Evolutionary conservation across 2,797 vertebrate genomes (phyloP).

Genomic region (Helarctos malayanus): DNA sequence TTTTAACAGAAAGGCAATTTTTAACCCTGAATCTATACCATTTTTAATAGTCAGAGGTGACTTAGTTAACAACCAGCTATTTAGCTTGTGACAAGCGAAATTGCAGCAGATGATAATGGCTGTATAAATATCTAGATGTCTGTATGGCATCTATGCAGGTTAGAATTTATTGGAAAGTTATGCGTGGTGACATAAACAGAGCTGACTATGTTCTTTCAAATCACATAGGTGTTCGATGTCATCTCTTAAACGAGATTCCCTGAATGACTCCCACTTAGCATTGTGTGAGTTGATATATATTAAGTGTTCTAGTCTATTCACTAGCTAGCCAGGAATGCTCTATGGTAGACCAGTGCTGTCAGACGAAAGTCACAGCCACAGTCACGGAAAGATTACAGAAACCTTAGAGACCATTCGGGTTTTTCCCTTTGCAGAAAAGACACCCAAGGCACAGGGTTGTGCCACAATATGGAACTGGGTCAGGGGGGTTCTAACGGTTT

Average conservation of each 20-base stretch:
- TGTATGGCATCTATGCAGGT: background rate
- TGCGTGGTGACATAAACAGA: background rate
- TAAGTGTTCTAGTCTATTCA: background rate
- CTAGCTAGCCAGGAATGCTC: background rate
- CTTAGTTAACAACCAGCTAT: slow-evolving; percentile 61
- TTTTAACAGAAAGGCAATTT: slow-evolving; percentile 62
- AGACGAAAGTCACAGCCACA: background rate
- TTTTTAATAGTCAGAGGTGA: slow-evolving; percentile 21
- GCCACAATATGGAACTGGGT: too few relatives aligned
- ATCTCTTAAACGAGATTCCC: background rate
- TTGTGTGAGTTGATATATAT: background rate
- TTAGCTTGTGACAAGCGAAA: slow-evolving; percentile 49
- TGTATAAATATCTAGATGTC: background rate
- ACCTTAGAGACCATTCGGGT: background rate
- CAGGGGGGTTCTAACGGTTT: background rate
- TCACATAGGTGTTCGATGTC: background rate
- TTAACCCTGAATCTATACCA: slow-evolving; percentile 49
- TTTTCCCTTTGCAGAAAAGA: background rate
- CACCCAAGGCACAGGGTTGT: background rate
- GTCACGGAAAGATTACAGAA: background rate
- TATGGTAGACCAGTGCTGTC: rapidly evolving
- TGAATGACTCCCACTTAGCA: background rate
- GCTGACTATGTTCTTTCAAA: background rate
- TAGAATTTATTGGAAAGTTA: slow-evolving; percentile 32
- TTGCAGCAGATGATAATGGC: background rate